phyloP scores from a whole-genome alignment of 2,113 vertebrate genomes.

The Mungos mungo region DNA sequence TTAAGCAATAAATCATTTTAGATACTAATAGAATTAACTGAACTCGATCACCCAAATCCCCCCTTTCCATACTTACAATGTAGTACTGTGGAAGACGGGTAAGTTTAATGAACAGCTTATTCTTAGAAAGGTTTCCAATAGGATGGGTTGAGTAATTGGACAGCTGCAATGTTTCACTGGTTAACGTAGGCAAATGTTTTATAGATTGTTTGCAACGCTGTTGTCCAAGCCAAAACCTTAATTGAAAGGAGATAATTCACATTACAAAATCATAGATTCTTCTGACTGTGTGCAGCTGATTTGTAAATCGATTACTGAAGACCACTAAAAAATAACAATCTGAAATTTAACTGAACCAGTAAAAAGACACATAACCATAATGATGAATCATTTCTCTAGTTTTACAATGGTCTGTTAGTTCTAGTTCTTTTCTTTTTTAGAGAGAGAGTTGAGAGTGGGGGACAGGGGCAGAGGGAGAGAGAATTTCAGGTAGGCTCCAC shows the following conservation, averaged over 20 bases:
- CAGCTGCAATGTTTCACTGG: slow-evolving; percentile 93
- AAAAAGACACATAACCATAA: slow-evolving; percentile 29
- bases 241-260: slow-evolving; percentile 77
- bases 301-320: slow-evolving; percentile 21
- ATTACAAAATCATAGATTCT: slow-evolving; percentile 42
- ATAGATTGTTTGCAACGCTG: slow-evolving; percentile 98
- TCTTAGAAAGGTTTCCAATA: slow-evolving; percentile 93
- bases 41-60: slow-evolving; percentile 2
- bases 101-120: slow-evolving; percentile 96
- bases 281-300: background rate
- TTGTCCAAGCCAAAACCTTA: slow-evolving; percentile 98
- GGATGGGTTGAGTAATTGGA: slow-evolving; percentile 94
- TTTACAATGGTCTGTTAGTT: background rate
- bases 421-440: background rate
- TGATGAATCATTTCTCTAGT: slow-evolving; percentile 12
- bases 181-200: slow-evolving; percentile 97
- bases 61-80: slow-evolving; percentile 90
- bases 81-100: slow-evolving; percentile 98
- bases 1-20: slow-evolving; percentile 38
- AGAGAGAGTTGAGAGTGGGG: too few relatives aligned
- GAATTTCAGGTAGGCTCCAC: too few relatives aligned
- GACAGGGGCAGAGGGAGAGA: too few relatives aligned
- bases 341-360: slow-evolving; percentile 45
- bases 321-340: background rate
- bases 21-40: slow-evolving; percentile 24